Base-by-base conservation (phyloP, 2,888 invertebrate species). In the Platycnemis pennipes region DNA sequence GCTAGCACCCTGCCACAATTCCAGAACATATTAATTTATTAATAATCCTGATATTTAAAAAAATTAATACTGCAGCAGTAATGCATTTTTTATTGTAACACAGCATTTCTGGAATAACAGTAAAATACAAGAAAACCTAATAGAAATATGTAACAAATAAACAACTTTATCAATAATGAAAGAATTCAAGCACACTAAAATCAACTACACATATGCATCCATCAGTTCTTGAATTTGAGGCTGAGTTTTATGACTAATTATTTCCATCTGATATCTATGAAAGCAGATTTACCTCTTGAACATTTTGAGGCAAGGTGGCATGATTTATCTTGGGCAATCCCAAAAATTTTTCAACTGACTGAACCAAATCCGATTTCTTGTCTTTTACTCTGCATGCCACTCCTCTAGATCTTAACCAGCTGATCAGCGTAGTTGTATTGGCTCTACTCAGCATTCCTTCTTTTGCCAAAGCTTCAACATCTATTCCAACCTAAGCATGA, bases 311-410 rank as follows among this genome's bases (percentile, higher is more conserved):
- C 26, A 44, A 13, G 44, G 26, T 26, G 19, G 56, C 16, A 3
- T 63, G 37, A 45, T 63, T 91, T 44, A 26, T 44, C 44, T 37
- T 26, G 44, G 63, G 44, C n/a, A 91, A 69, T 11, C 91, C 91
- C 69, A 95, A 94, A 56, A 95, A 94, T 16, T 87, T 63, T 86
- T 88, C 94, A 49, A 95, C 95, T 44, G 94, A 95, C 16, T 94
- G 49, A 7, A 95, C 94, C 69, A 95, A 94, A 37, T 95, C 95
- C 42, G 94, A 94, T 94, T 95, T 95, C 94, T 95, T 95, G 56
- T 95, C 95, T 45, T 95, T 95, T 31, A 95, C 95, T 53, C 94
- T 94, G 87, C 95, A 95, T 19, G 94, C 88, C 0, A 95, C 94
- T 42, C 94, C 94, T 69, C 94, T 95, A 2, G 89, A 31, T 56